Conservation (phyloP, 2,888 invertebrate genomes). For the Acronicta leporina region DNA sequence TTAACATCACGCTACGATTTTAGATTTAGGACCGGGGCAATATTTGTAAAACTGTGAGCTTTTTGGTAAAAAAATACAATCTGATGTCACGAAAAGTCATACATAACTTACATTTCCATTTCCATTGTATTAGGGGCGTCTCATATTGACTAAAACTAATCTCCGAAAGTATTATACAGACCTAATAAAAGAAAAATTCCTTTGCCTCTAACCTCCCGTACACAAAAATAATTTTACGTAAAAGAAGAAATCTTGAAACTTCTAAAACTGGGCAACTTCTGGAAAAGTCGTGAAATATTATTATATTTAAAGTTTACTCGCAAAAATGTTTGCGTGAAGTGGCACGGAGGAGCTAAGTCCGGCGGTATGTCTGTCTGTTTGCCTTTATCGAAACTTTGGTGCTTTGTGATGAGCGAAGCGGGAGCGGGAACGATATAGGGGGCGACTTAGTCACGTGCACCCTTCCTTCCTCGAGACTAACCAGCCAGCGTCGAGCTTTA, state of each 20-base stretch:
- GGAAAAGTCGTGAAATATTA: constrained; percentile 54
- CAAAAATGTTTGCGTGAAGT: constrained; percentile 52
- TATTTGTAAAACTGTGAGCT: too few relatives aligned
- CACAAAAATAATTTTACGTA: constrained; percentile 41
- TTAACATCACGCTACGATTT: too few relatives aligned
- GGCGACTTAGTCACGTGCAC: too few relatives aligned
- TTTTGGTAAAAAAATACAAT: too few relatives aligned
- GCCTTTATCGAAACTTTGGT: constrained; percentile 43
- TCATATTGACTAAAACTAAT: too few relatives aligned
- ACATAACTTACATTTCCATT: too few relatives aligned
- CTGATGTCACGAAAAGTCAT: too few relatives aligned
- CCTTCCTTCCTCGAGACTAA: too few relatives aligned
- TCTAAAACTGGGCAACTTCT: constrained; percentile 41
- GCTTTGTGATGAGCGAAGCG: constrained; percentile 14
- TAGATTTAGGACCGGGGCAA: too few relatives aligned
- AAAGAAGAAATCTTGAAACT: constrained; percentile 34
- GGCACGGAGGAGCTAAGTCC: constrained; percentile 55
- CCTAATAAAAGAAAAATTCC: background rate
- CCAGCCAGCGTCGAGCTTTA: too few relatives aligned
- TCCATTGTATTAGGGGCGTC: too few relatives aligned
- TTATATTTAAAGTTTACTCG: constrained; percentile 56
- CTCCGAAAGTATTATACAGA: too few relatives aligned
- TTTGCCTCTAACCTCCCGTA: constrained; percentile 1
- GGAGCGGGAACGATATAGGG: constrained; percentile 16
- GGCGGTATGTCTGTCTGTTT: constrained; percentile 60